Conservation (phyloP, 2,797 vertebrate genomes). For the Silurus aristotelis region DNA sequence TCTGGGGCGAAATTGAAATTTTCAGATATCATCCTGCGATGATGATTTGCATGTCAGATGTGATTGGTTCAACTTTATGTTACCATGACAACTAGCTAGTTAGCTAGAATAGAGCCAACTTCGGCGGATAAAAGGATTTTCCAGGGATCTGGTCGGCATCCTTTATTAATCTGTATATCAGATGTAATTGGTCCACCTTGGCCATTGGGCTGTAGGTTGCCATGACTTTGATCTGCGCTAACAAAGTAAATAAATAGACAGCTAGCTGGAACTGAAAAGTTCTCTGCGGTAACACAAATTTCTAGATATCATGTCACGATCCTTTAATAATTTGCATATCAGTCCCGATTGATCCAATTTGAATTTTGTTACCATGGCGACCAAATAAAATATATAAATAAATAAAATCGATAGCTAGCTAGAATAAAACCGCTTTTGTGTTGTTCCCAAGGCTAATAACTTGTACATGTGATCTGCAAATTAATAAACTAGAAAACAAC, state of each 20-base stretch:
- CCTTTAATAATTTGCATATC: too few relatives aligned
- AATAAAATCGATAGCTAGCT: too few relatives aligned
- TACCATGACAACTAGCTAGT: background rate
- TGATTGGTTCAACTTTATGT: background rate
- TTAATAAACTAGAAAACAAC: too few relatives aligned
- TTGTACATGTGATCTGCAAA: too few relatives aligned
- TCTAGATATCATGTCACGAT: too few relatives aligned
- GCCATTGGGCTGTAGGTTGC: background rate
- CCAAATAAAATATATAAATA: background rate
- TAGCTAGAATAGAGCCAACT: background rate
- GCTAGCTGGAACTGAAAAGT: too few relatives aligned
- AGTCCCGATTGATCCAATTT: too few relatives aligned
- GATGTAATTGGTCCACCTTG: background rate
- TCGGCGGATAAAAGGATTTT: background rate
- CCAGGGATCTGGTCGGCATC: too few relatives aligned
- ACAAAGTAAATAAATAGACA: background rate
- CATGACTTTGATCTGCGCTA: background rate
- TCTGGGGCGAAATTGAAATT: too few relatives aligned
- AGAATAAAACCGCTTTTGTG: background rate
- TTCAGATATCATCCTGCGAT: too few relatives aligned
- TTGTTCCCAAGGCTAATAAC: background rate
- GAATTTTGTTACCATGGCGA: background rate
- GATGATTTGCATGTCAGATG: too few relatives aligned
- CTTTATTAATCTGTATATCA: background rate
- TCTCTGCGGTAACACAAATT: too few relatives aligned